Base-by-base conservation (phyloP, 1,140 invertebrate species). In the Lasaia peninsularis region DNA sequence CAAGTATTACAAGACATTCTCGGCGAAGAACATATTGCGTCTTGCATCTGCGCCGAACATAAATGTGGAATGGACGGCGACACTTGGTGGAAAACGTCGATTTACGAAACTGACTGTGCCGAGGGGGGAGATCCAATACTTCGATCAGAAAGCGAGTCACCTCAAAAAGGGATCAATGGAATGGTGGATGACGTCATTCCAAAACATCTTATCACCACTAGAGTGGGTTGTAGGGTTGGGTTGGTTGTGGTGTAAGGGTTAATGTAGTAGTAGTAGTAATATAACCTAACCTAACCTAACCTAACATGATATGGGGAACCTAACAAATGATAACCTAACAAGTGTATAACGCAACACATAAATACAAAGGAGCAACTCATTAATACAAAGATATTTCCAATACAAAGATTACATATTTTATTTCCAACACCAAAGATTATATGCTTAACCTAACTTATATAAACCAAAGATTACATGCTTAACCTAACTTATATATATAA, bases 71-170 rank as follows among this genome's bases (percentile, higher is more conserved):
- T 65, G 35, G 35, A 37, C 35, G 11, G 35, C 35, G 35, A 37
- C 35, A 16, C n/a, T 37, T 12, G n/a, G n/a, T 37, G 35, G 35
- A n/a, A 37, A 37, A 18, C 20, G 24, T 12, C 48, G 48, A 40
- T 52, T 53, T 40, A 56, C 34, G 37, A 59, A 52, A 18, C 44
- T 60, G 54, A 55, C 49, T 32, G 56, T 62, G 4, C 59, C 63
- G 59, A 65, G 58, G 35, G 55, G 56, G 18, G 63, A 65, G 56
- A 52, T 65, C n/a, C 52, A 51, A 21, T 65, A 53, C 33, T 62
- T 65, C 33, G 31, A 56, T n/a, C 40, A 33, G 28, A 65, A 65
- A 52, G 54, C 65, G 24, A 57, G 58, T 33, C 58, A 67, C 20
- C 44, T 52, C 10, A 52, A n/a, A 14, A 31, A 49, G 11, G 32